phyloP scores from a whole-genome alignment of 2,113 vertebrate species.

The Callipepla squamata region DNA sequence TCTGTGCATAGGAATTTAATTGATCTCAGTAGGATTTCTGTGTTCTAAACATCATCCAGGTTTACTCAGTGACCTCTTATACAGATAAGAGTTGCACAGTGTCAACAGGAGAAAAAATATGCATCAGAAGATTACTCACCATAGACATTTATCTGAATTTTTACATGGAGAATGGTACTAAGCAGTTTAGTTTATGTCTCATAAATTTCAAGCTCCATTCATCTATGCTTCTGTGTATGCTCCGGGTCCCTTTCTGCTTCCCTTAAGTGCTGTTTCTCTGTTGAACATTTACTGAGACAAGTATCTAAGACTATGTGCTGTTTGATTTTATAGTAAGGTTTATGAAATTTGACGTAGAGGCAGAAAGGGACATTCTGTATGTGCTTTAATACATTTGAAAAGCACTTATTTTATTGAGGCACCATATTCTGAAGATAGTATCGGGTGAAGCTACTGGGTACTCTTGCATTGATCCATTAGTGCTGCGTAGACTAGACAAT shows the following conservation, averaged over 20 bases:
- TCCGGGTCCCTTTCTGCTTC: not conserved
- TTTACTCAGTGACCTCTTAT: not conserved
- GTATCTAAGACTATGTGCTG: not conserved
- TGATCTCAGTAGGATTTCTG: not conserved
- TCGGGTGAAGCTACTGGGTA: not conserved
- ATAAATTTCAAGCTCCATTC: not conserved
- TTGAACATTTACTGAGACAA: not conserved
- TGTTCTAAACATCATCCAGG: not conserved
- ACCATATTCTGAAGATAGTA: not conserved
- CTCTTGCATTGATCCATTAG: not conserved
- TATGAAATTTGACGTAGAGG: not conserved
- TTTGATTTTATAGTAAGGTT: not conserved
- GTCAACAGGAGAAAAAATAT: not conserved
- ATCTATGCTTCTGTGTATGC: not conserved
- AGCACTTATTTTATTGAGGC: not conserved
- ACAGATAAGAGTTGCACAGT: not conserved
- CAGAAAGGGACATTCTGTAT: not conserved
- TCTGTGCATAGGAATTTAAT: not conserved
- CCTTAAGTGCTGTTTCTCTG: not conserved
- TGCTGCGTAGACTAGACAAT: rapidly evolving
- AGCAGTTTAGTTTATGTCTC: not conserved
- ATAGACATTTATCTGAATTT: not conserved
- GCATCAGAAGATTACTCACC: not conserved
- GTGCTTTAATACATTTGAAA: not conserved
- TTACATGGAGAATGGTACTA: not conserved